Conservation (phyloP, 1,140 invertebrate species). For the Bombus huntii region DNA sequence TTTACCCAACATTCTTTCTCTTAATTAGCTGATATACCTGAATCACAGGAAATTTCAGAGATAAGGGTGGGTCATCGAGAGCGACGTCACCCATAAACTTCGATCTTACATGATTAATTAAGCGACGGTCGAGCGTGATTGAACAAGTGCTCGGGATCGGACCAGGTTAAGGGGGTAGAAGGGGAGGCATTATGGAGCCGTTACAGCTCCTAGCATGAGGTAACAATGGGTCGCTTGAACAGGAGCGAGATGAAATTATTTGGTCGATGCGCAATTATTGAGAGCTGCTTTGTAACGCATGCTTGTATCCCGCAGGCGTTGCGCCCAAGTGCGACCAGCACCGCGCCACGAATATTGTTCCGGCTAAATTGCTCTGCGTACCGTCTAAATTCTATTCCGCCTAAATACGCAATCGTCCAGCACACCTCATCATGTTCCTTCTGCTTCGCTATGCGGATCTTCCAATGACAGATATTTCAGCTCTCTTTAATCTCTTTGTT, state of each 20-base stretch:
- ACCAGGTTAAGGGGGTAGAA: slow-evolving; percentile 3
- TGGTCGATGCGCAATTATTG: slow-evolving; percentile 68
- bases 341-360: slow-evolving; percentile 34
- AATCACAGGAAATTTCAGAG: not conserved
- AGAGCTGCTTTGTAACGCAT: slow-evolving; percentile 63
- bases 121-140: slow-evolving; percentile 55
- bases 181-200: slow-evolving; percentile 33
- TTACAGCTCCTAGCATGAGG: slow-evolving; percentile 19
- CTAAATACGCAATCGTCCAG: not conserved
- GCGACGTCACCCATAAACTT: slow-evolving; percentile 22
- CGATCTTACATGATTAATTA: slow-evolving; percentile 67
- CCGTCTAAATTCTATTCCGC: slow-evolving; percentile 23
- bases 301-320: slow-evolving; percentile 58
- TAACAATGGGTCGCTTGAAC: slow-evolving; percentile 40
- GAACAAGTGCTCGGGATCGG: slow-evolving; percentile 51
- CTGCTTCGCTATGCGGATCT: no score
- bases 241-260: slow-evolving; percentile 63
- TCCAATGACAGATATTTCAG: no score
- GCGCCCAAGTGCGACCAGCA: slow-evolving; percentile 35
- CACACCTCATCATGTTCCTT: not conserved
- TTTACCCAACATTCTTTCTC: not conserved
- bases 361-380: slow-evolving; percentile 40
- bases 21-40: not conserved
- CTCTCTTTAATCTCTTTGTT: no score
- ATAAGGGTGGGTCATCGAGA: not conserved